Evolutionary conservation across 2,797 vertebrate species (phyloP), one percentile per base, ranked within the genome.

Genomic region (Brachyalestes nurse): DNA sequence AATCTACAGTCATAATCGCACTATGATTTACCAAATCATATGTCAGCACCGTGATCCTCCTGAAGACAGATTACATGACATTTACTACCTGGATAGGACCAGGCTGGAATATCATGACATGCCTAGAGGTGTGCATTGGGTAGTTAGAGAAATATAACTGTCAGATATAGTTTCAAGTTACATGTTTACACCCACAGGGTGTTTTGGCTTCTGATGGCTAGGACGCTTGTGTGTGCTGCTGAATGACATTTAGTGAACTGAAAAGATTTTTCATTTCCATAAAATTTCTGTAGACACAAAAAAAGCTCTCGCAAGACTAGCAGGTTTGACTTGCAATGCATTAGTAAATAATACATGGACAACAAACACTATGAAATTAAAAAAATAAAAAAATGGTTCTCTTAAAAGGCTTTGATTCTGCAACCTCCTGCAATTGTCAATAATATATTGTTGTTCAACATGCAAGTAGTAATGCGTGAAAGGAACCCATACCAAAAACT

Each of bases 161-260:
- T 81, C 82, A 88, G 90, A 89, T 91, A 90, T 84, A 79, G 90
- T 92, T 92, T 92, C 90, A 93, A 87, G 91, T 93, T 92, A 86
- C 87, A 66, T 72, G 74, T 77, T 79, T 76, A 67, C 66, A 70
- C 62, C 73, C 19, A 70, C 19, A 2, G 17, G 28, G 7, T 19
- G 8, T 40, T 17, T 42, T 40, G 38, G 34, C 62, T 40, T 0
- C 62, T 65, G 62, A 9, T 65, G 62, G 12, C 3, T 28, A 62
- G 6, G 1, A 16, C 13, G 13, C 12, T 1, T 62, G 13, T 4
- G 0, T 5, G 0, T 16, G 9, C 10, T 17, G 57, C 2, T 9
- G n/a, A 28, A 38, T 66, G 17, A 40, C 10, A 10, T 66, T 34
- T 17, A 10, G 42, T 65, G 6, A 38, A 19, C 8, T 12, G 5